phyloP scores from a whole-genome alignment of 2,888 invertebrate species.

The Marronus borbonicus region DNA sequence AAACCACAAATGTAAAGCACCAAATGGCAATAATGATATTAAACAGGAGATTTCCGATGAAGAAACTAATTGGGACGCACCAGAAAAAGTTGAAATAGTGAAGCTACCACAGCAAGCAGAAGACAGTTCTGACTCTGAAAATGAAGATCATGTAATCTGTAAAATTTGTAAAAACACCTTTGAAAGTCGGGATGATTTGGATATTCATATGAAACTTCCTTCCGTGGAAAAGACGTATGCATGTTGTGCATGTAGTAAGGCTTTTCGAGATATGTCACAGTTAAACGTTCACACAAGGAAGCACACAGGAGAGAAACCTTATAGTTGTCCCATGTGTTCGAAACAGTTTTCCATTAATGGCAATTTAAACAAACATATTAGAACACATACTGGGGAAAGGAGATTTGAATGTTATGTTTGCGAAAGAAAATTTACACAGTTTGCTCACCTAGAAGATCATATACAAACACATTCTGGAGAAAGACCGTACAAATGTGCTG shows the following conservation, averaged over 20 bases:
- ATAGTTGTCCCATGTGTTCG: conserved; percentile 62
- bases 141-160: conserved; percentile 56
- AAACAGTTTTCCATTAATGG: conserved; percentile 67
- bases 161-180: conserved; percentile 62
- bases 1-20: background rate
- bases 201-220: conserved; percentile 60
- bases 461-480: conserved; percentile 65
- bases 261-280: conserved; percentile 65
- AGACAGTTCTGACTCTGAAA: conserved; percentile 29
- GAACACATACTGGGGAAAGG: conserved; percentile 63
- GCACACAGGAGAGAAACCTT: conserved; percentile 67
- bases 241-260: conserved; percentile 65
- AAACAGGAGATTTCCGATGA: conserved; percentile 40
- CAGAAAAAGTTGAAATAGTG: conserved; percentile 38
- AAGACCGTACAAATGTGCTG: conserved; percentile 64
- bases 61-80: conserved; percentile 39
- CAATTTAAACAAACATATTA: conserved; percentile 66
- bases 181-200: conserved; percentile 56
- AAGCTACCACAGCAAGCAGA: conserved; percentile 50
- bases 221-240: conserved; percentile 59
- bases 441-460: conserved; percentile 66
- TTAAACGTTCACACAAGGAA: conserved; percentile 64
- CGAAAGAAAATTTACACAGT: conserved; percentile 65
- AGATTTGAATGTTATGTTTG: conserved; percentile 65
- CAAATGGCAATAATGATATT: conserved; percentile 3